Evolutionary conservation across 2,888 invertebrate genomes (phyloP).

Genomic region (Ecliptopera silaceata): DNA sequence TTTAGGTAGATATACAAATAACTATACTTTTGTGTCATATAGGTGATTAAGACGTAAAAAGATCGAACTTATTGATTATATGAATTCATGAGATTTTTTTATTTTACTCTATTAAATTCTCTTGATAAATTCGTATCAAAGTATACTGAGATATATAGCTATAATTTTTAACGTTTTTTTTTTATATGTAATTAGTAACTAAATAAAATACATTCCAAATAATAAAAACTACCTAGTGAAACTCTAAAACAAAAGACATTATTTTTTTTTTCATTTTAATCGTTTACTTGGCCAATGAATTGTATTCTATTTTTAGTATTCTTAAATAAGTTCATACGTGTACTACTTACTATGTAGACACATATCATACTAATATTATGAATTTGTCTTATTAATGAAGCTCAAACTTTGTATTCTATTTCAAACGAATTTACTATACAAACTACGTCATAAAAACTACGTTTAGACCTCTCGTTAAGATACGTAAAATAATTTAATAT

Average conservation of each 20-base stretch:
- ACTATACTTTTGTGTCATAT: neutral
- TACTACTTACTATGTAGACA: neutral
- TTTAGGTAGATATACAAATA: neutral
- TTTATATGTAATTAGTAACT: too few species aligned
- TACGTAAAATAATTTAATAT: neutral
- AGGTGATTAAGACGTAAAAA: neutral
- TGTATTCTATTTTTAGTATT: neutral
- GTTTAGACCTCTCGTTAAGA: constrained; percentile 1
- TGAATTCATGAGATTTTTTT: neutral
- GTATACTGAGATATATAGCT: too few species aligned
- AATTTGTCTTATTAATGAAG: constrained; percentile 8
- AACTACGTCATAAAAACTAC: constrained; percentile 5
- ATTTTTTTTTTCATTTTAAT: too few species aligned
- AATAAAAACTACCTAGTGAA: too few species aligned
- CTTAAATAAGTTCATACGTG: too few species aligned
- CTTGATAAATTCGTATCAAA: neutral
- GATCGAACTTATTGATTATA: constrained; percentile 13
- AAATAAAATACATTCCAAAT: too few species aligned
- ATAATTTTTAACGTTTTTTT: too few species aligned
- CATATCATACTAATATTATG: neutral
- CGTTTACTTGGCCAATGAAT: too few species aligned
- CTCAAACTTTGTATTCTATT: constrained; percentile 24
- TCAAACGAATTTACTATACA: constrained; percentile 27
- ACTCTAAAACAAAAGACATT: too few species aligned
- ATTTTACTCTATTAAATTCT: neutral